A percentile compares a stretch with the other conserved stretches of the same genome.
phyloP scores from a whole-genome alignment of 2,888 invertebrate species.

The Erebia ligea region DNA sequence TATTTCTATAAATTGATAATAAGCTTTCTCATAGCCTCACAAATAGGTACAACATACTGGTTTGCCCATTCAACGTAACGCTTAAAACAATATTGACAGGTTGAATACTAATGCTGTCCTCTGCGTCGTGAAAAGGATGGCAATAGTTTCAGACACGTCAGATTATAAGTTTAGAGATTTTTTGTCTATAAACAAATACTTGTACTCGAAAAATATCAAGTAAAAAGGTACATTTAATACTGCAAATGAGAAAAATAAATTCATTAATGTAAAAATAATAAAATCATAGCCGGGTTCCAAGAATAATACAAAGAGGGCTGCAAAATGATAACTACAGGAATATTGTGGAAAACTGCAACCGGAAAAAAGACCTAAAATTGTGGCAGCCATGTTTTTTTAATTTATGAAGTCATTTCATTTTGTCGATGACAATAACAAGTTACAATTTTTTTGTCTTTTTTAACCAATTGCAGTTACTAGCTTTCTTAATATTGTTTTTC shows the following conservation, averaged over 20 bases:
- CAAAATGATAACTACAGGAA: background rate
- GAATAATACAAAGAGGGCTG: background rate
- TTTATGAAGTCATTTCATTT: too few species aligned
- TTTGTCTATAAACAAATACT: background rate
- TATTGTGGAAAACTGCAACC: too few species aligned
- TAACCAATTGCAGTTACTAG: background rate
- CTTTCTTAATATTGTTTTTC: constrained; percentile 1
- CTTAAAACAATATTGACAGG: background rate
- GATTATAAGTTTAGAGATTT: too few species aligned
- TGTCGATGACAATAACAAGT: background rate
- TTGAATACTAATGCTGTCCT: too few species aligned
- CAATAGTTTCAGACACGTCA: too few species aligned
- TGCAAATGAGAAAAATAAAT: constrained; percentile 24
- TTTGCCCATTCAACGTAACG: background rate
- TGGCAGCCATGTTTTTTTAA: too few species aligned
- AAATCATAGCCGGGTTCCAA: constrained; percentile 34
- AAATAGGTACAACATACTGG: constrained; percentile 11
- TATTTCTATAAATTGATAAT: constrained; percentile 31
- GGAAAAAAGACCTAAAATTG: too few species aligned
- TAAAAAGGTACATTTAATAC: constrained; percentile 36
- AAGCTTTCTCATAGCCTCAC: constrained; percentile 41
- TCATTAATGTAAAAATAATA: constrained; percentile 24
- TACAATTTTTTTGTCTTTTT: background rate
- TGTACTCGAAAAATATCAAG: constrained; percentile 9
- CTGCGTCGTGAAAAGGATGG: too few species aligned